Base-by-base conservation (phyloP, 2,888 invertebrate genomes). In the Papilio gigon region DNA sequence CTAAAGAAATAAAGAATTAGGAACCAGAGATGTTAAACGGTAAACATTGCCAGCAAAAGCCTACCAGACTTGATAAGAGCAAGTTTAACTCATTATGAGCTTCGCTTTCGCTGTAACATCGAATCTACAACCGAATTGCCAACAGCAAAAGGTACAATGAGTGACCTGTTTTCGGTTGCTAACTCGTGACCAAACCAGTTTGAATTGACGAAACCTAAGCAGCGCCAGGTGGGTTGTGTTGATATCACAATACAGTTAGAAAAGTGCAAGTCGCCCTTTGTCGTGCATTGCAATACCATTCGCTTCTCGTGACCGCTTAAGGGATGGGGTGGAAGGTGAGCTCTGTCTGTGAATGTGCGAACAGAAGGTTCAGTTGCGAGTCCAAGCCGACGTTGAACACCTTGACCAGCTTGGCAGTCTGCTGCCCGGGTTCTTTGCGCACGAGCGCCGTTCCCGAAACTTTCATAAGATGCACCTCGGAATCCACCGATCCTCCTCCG, bases 371-470 rank as follows among this genome's bases (percentile, higher is more conserved):
- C 74, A 95, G 82, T 80, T 95, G 94, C 0, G 95, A 95, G 82
- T 95, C 95, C 75, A 95, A 84, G 72, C 95, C 95, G 65, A 95
- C 94, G 80, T 94, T 94, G 84, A 93, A 94, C 35, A 95, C 93
- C 78, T 93, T 92, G 6, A 94, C 78, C 1, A 95, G 86, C 58
- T 90, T 89, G 0, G 95, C 94, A 42, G 86, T 83, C 2, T 89
- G 81, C 72, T 90, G 85, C n/a, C 89, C 89, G 0, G 94, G 93
- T 58, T 93, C 93, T 77, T 94, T 95, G 66, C 93, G 89, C 4
- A 95, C 90, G 0, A 95, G 85, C 0, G 95, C 95, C 14, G 94
- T 93, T 56, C 95, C 95, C 12, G 94, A 94, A 4, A 95, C 94
- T 76, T 94, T 91, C 94, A 95, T 94, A 0, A 94, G 85, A 75